phyloP scores from a whole-genome alignment of 2,797 vertebrate species.

The Rousettus madagascariensis region DNA sequence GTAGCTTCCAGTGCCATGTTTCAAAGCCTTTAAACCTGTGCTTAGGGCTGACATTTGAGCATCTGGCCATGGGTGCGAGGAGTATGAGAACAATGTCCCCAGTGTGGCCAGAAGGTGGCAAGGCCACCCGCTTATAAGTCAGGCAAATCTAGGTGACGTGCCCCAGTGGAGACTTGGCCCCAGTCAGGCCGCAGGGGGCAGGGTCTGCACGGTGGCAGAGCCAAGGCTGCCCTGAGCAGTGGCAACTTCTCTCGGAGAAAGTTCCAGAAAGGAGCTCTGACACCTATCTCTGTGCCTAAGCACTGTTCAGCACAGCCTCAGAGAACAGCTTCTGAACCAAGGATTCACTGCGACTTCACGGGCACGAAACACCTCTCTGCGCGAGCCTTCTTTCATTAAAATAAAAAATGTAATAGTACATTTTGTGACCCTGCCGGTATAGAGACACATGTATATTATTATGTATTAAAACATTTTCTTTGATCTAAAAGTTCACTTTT shows the following conservation, averaged over 20 bases:
- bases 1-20: neutral
- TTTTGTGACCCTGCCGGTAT: neutral
- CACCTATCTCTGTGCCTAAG: too few relatives aligned
- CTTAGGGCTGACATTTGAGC: neutral
- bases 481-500: neutral
- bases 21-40: neutral
- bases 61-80: neutral
- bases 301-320: neutral
- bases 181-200: neutral
- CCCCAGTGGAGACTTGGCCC: neutral
- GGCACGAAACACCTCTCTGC: too few relatives aligned
- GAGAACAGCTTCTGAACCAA: neutral
- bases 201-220: neutral
- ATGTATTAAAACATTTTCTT: neutral
- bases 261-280: neutral
- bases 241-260: neutral
- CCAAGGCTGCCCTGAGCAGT: neutral
- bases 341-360: accelerated
- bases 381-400: neutral
- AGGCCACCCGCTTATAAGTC: neutral
- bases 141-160: neutral
- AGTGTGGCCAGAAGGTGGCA: neutral
- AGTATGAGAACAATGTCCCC: neutral
- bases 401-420: neutral
- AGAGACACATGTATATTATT: neutral